These are phyloP conservation scores for Phoebastria nigripes DNA, from an alignment of 2,797 vertebrate species.

Conservation along the genomic window DNA sequence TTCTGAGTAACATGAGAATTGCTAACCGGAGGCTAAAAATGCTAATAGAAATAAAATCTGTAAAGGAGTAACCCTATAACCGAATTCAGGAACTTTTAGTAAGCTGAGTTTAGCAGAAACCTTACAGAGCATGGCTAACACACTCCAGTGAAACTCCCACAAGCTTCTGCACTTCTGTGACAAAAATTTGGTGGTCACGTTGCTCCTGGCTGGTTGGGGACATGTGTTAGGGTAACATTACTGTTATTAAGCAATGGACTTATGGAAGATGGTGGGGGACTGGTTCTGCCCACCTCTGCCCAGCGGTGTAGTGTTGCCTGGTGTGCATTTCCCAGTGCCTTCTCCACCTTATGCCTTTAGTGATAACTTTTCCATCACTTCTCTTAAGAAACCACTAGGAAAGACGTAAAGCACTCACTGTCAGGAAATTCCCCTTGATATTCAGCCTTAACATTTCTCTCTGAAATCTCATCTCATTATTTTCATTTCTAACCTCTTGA, in stretches of 20 bases:
- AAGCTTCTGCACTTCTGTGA: neutral
- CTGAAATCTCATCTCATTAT: neutral
- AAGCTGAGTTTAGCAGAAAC: neutral
- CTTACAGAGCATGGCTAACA: neutral
- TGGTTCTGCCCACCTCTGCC: neutral
- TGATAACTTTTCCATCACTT: neutral
- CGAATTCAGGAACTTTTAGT: neutral
- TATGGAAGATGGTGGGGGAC: neutral
- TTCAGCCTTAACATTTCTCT: neutral
- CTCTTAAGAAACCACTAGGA: neutral
- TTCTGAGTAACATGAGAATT: neutral
- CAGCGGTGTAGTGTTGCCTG: fast-evolving
- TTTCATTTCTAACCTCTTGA: neutral
- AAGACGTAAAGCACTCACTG: neutral
- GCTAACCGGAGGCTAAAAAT: neutral
- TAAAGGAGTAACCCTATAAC: neutral
- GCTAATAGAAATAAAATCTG: neutral
- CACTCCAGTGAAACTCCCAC: neutral
- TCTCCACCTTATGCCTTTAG: neutral
- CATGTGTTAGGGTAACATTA: too few species aligned
- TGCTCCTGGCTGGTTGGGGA: neutral
- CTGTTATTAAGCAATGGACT: neutral
- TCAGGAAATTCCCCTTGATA: neutral
- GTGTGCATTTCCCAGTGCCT: neutral
- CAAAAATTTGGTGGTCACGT: neutral